Conservation (phyloP, 2,888 invertebrate genomes). For the Leptopilina myrica region DNA sequence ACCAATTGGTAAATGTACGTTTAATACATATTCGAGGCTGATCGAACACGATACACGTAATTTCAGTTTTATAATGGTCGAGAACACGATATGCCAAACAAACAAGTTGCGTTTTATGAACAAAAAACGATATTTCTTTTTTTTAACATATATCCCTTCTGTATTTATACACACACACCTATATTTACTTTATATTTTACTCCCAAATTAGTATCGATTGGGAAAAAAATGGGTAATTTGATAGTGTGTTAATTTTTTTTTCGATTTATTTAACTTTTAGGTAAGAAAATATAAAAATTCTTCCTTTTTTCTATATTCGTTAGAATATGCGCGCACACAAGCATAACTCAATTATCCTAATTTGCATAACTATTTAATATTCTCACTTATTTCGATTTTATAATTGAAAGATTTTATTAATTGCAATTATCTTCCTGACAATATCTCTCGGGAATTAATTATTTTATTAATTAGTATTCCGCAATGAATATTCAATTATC, state of each 20-base stretch:
- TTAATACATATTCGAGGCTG: constrained; percentile 57
- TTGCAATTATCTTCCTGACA: constrained; percentile 8
- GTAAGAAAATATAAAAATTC: neutral
- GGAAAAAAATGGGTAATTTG: constrained; percentile 45
- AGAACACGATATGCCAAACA: constrained; percentile 57
- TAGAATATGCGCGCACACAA: no score
- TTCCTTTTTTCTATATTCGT: neutral
- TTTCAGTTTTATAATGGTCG: constrained; percentile 50
- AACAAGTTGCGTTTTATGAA: constrained; percentile 54
- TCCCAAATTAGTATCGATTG: constrained; percentile 55
- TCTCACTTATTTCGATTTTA: neutral
- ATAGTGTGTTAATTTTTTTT: constrained; percentile 42
- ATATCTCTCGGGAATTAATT: constrained; percentile 11
- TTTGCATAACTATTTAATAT: constrained; percentile 13
- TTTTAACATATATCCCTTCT: constrained; percentile 10
- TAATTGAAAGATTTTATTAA: constrained; percentile 17
- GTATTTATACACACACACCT: constrained; percentile 51
- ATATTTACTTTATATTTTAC: constrained; percentile 57
- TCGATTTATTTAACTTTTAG: no score
- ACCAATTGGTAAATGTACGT: constrained; percentile 35
- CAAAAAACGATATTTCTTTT: constrained; percentile 55
- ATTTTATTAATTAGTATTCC: neutral
- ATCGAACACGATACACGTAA: constrained; percentile 58
- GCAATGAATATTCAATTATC: constrained; percentile 4
- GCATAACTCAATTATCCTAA: neutral